Evolutionary conservation across 2,888 invertebrate genomes (phyloP).

Genomic region (Cataglyphis livida): DNA sequence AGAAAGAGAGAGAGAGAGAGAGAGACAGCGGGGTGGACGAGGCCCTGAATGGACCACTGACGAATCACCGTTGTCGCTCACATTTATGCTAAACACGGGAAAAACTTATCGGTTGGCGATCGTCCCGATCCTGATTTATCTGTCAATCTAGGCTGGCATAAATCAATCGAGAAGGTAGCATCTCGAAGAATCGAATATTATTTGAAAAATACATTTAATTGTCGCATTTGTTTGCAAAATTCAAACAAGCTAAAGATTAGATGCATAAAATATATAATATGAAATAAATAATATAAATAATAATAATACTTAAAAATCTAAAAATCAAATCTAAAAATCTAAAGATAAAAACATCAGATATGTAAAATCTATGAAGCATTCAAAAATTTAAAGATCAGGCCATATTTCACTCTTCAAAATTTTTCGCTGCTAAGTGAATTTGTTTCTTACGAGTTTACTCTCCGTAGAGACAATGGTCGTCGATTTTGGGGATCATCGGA

Average conservation of each 20-base stretch:
- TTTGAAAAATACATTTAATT: background rate
- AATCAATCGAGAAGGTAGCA: background rate
- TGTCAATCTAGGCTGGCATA: background rate
- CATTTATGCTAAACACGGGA: constrained; percentile 66
- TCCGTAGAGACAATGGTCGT: background rate
- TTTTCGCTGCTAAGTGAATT: background rate
- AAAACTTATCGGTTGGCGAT: constrained; percentile 56
- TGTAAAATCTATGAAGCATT: too few species aligned
- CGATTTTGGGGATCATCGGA: constrained; percentile 5
- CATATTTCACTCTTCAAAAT: background rate
- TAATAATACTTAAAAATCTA: too few species aligned
- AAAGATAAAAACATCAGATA: too few species aligned
- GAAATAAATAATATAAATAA: too few species aligned
- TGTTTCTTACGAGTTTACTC: constrained; percentile 67
- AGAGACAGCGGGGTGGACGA: background rate
- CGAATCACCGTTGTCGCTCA: constrained; percentile 64
- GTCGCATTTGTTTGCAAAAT: background rate
- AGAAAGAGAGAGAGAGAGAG: background rate
- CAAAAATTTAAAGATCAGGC: too few species aligned
- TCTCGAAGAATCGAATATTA: background rate
- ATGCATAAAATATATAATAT: background rate
- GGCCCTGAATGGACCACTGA: constrained; percentile 53
- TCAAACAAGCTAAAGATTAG: background rate
- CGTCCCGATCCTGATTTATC: constrained; percentile 8
- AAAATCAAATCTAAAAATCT: too few species aligned